Conservation (phyloP, 2,113 vertebrate species). For the Rhynchomys soricoides region DNA sequence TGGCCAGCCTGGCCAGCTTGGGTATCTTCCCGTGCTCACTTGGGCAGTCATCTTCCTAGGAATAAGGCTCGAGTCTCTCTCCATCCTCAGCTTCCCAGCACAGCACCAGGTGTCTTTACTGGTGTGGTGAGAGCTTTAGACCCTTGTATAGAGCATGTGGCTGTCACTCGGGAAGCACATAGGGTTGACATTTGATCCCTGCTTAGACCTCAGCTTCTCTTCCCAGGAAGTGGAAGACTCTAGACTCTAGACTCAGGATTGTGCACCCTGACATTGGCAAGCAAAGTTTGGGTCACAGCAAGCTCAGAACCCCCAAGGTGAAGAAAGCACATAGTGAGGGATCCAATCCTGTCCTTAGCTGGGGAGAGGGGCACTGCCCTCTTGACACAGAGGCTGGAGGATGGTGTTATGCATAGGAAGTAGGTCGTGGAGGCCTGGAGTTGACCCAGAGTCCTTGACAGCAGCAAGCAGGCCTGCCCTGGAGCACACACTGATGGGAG, state of each 20-base stretch:
- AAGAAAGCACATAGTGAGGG: not conserved
- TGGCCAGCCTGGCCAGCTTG: not conserved
- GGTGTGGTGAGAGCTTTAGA: fast-evolving
- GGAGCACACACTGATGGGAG: not conserved
- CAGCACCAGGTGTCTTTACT: fast-evolving
- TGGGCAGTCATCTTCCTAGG: not conserved
- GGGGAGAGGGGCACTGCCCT: no score
- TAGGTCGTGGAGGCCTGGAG: fast-evolving
- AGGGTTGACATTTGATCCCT: not conserved
- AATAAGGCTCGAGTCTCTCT: not conserved
- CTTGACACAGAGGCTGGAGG: not conserved
- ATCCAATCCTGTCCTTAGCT: not conserved
- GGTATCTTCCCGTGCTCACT: not conserved
- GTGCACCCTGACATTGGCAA: no score
- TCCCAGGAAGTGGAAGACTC: fast-evolving
- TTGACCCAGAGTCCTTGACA: not conserved
- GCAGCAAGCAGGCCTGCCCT: not conserved
- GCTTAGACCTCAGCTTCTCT: not conserved
- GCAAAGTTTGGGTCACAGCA: no score
- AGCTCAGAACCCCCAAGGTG: not conserved
- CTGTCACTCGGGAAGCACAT: not conserved
- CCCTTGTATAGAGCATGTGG: not conserved
- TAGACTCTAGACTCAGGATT: fast-evolving
- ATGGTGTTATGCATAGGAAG: not conserved
- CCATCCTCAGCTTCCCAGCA: fast-evolving